Evolutionary conservation across 2,888 invertebrate genomes (phyloP).

Genomic region (Hanleya hanleyi): DNA sequence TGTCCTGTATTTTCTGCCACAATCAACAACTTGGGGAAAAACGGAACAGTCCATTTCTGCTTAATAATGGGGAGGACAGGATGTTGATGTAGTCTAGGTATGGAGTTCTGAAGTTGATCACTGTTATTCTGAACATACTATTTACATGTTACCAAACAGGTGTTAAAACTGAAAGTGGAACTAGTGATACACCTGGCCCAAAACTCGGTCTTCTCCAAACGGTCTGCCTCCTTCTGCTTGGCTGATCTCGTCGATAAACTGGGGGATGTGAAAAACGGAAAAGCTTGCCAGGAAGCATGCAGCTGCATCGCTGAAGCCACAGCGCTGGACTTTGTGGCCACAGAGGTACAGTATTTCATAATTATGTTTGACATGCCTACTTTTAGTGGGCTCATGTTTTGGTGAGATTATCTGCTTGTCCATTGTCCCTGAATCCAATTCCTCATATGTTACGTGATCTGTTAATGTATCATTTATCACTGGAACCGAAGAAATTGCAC

Average conservation of each 20-base stretch:
- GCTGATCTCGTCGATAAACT: slow-evolving; percentile 89
- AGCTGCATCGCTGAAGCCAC: slow-evolving; percentile 86
- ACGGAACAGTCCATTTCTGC: too few species aligned
- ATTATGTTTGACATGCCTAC: neutral
- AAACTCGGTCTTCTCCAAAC: slow-evolving; percentile 77
- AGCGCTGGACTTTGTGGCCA: slow-evolving; percentile 83
- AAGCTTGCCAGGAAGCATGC: slow-evolving; percentile 82
- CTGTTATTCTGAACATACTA: too few species aligned
- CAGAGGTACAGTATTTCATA: slow-evolving; percentile 76
- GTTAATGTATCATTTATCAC: neutral
- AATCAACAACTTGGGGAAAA: too few species aligned
- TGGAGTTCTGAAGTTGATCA: too few species aligned
- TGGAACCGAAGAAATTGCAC: neutral
- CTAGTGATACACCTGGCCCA: slow-evolving; percentile 85
- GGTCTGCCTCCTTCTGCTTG: slow-evolving; percentile 83
- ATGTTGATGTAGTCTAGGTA: too few species aligned
- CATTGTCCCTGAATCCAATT: neutral
- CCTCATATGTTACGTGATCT: neutral
- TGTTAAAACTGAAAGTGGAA: slow-evolving; percentile 87
- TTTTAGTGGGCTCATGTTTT: neutral
- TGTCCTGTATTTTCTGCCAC: too few species aligned
- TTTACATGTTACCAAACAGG: too few species aligned
- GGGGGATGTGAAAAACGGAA: slow-evolving; percentile 86
- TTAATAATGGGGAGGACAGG: too few species aligned
- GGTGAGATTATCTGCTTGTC: neutral